Evolutionary conservation across 2,113 vertebrate species (phyloP), one percentile per base, ranked within the genome.

Genomic region (Arothron firmamentum): DNA sequence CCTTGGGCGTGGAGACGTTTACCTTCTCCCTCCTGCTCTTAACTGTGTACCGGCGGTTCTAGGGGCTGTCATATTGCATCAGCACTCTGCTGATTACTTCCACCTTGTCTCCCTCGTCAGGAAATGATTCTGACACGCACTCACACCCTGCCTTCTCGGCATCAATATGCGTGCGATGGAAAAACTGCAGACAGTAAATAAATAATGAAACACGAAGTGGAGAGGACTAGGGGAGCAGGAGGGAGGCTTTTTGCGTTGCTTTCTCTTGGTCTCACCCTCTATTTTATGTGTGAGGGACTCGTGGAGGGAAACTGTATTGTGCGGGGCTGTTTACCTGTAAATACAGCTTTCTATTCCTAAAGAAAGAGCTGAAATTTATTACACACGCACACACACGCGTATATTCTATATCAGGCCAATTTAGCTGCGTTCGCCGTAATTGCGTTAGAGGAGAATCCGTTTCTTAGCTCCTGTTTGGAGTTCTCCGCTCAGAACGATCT

Each of bases 51-150:
- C 85, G 79, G 87, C 76, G 80, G 72, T 86, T 85, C 88, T 82
- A 83, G 79, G 67, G 78, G 80, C 89, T 92, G 90, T 90, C 90
- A 90, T 84, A 88, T 85, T 87, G 88, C 88, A 91, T 91, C 89
- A 92, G 88, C 76, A 86, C 86, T 83, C 82, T 83, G 70, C 87
- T 90, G 89, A 90, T 92, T 90, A 91, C 91, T 90, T 91, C 91
- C 88, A 90, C 90, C 89, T 89, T 90, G 89, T 91, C 89, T 90
- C 88, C 85, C 86, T 89, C 87, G 85, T 89, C 88, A 89, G 88
- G 87, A 90, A 91, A 92, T 90, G 85, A 90, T 90, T 92, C 84
- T 91, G 91, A 90, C 89, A 83, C 85, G 73, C 78, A 88, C 89
- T 88, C 87, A 89, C 88, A 87, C 88, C 85, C 88, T 72, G 84